Conservation (phyloP, 2,113 vertebrate species). For the Nerophis lumbriciformis region DNA sequence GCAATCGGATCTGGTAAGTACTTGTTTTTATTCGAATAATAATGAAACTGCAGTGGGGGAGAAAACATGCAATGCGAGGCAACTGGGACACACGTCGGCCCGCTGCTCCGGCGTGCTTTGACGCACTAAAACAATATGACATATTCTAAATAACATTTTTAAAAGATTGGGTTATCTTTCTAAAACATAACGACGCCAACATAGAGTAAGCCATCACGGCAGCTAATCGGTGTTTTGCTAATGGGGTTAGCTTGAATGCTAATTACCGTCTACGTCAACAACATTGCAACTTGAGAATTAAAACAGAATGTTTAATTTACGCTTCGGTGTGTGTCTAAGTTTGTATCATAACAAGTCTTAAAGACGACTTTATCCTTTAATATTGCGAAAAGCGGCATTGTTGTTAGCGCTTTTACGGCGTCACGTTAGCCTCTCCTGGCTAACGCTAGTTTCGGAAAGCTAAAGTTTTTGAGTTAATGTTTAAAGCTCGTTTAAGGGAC, state of each 20-base stretch:
- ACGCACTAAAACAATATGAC: neutral
- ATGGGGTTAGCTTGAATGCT: conserved; percentile 30
- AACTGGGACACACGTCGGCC: conserved; percentile 23
- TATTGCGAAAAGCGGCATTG: neutral
- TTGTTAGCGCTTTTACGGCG: neutral
- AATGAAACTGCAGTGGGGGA: conserved; percentile 21
- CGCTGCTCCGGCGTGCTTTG: neutral
- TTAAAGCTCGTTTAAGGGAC: neutral
- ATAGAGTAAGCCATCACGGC: neutral
- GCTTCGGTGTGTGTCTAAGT: neutral
- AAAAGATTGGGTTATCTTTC: neutral
- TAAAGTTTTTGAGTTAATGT: conserved; percentile 1
- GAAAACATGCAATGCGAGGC: conserved; percentile 1
- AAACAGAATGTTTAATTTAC: neutral
- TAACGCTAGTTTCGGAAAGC: conserved; percentile 24
- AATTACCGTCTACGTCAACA: conserved; percentile 54
- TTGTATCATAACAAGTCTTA: no score
- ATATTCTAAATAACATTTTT: neutral
- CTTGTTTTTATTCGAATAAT: neutral
- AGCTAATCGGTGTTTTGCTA: conserved; percentile 23
- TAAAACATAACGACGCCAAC: neutral
- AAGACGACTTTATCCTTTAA: neutral
- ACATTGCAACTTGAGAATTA: neutral
- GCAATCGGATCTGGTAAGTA: conserved; percentile 54
- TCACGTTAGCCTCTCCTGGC: conserved; percentile 23